Evolutionary conservation across 2,888 invertebrate species (phyloP).

Genomic region (Sinohyriopsis cumingii): DNA sequence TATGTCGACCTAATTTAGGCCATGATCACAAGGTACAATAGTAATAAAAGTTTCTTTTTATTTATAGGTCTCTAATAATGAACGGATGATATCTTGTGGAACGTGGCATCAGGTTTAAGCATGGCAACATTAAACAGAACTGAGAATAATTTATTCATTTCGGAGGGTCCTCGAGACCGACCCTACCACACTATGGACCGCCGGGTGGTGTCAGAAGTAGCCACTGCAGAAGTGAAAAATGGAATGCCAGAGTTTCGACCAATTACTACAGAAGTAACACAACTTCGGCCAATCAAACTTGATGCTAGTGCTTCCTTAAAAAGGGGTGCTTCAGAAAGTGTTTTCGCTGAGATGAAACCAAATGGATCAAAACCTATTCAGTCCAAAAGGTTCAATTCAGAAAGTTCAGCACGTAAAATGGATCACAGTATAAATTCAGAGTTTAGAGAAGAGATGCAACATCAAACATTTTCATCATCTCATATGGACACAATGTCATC

Average conservation of each 20-base stretch:
- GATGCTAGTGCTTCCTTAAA: conserved; percentile 11
- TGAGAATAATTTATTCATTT: conserved; percentile 17
- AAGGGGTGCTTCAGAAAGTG: conserved; percentile 7
- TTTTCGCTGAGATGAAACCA: conserved; percentile 1
- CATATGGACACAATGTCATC: too few species aligned
- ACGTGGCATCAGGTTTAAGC: neutral
- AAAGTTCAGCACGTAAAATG: conserved; percentile 11
- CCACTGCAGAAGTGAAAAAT: conserved; percentile 33
- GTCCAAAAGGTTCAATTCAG: conserved; percentile 24
- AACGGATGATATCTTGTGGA: too few species aligned
- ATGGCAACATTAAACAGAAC: conserved; percentile 34
- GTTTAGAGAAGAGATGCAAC: conserved; percentile 1
- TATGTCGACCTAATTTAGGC: too few species aligned
- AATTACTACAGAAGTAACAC: conserved; percentile 39
- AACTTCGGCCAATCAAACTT: conserved; percentile 37
- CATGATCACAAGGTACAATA: too few species aligned
- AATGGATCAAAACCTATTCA: conserved; percentile 29
- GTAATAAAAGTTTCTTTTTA: too few species aligned
- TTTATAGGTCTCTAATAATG: too few species aligned
- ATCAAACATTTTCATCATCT: conserved; percentile 7
- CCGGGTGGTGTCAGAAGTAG: conserved; percentile 23
- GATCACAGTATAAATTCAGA: conserved; percentile 9
- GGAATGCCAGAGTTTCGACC: conserved; percentile 35
- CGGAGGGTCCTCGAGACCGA: conserved; percentile 27
- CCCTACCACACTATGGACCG: conserved; percentile 35